phyloP scores from a whole-genome alignment of 2,113 vertebrate species.

The Hydrolagus affinis region DNA sequence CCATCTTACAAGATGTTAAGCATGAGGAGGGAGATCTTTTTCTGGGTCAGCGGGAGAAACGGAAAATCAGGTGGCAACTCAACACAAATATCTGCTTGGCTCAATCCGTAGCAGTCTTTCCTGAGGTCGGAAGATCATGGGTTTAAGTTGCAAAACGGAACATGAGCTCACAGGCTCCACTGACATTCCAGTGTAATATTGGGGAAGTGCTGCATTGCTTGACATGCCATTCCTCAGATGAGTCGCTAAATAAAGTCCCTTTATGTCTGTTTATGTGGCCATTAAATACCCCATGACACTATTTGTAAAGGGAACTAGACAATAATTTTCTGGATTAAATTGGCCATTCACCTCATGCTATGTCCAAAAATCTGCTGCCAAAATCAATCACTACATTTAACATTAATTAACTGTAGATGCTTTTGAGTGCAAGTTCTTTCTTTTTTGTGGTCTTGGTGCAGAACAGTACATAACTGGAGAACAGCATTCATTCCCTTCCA shows the following conservation, averaged over 20 bases:
- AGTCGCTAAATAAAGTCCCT: background rate
- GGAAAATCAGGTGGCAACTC: background rate
- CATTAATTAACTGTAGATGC: too few relatives aligned
- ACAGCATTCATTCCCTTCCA: too few relatives aligned
- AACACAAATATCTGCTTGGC: background rate
- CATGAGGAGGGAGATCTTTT: background rate
- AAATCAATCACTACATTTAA: too few relatives aligned
- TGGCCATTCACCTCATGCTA: background rate
- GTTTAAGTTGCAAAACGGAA: background rate
- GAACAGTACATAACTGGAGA: too few relatives aligned
- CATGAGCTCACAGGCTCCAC: too few relatives aligned
- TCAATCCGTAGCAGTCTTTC: background rate
- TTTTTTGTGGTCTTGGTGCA: too few relatives aligned
- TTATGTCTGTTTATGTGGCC: background rate
- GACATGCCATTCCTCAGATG: background rate
- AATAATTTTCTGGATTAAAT: background rate
- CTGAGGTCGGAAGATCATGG: background rate
- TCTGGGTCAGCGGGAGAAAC: background rate
- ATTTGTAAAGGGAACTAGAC: background rate
- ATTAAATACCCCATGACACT: background rate
- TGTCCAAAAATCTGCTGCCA: background rate
- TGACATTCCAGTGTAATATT: background rate
- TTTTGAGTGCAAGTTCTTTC: too few relatives aligned
- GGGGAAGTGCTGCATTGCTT: too few relatives aligned
- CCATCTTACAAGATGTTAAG: background rate